Evolutionary conservation across 2,113 vertebrate genomes (phyloP).

Genomic region (Indri indri): DNA sequence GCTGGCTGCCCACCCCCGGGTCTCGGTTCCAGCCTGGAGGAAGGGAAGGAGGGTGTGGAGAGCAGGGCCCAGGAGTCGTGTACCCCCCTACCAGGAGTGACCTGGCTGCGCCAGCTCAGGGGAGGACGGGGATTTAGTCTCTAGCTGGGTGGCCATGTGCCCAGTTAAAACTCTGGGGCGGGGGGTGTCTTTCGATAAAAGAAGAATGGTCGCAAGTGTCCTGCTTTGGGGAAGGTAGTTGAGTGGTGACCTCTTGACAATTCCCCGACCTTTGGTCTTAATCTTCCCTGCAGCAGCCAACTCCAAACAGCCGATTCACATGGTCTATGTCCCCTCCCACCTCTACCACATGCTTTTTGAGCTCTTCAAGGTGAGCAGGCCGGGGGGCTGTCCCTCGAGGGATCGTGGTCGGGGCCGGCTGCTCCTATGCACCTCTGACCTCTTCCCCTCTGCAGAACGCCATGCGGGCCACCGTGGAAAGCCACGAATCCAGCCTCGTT

Average conservation of each 20-base stretch:
- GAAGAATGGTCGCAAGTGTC: too few species aligned
- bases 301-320: constrained; percentile 86
- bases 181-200: background rate
- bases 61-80: background rate
- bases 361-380: constrained; percentile 92
- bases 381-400: background rate
- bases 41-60: background rate
- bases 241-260: background rate
- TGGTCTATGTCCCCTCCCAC: constrained; percentile 96
- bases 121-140: background rate
- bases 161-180: background rate
- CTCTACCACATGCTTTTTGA: constrained; percentile 98
- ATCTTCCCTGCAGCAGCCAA: constrained; percentile 81
- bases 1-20: accelerated
- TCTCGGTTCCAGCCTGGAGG: background rate
- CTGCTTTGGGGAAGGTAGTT: background rate
- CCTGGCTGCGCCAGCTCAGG: background rate
- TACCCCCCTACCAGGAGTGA: background rate
- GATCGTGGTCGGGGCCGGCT: background rate
- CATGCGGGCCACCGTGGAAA: constrained; percentile 97
- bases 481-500: constrained; percentile 85
- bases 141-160: background rate
- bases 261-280: background rate
- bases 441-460: constrained; percentile 87
- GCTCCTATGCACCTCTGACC: background rate